A percentile compares a stretch with the other conserved stretches of the same genome.
These are phyloP conservation scores for Phoenoteleia sp. DNA, from an alignment of 2,888 invertebrate species.

Conservation along the genomic window DNA sequence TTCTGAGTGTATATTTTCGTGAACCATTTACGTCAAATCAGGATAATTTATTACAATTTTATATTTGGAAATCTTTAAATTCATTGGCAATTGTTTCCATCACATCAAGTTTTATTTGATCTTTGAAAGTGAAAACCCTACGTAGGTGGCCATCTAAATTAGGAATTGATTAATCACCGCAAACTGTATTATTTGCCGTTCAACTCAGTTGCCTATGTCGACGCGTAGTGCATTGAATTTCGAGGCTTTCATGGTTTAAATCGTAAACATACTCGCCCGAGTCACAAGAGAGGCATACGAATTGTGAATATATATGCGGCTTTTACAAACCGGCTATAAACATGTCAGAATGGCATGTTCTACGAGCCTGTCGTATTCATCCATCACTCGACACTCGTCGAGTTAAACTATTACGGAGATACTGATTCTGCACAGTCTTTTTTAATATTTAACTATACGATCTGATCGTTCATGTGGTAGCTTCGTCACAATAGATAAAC, in stretches of 20 bases:
- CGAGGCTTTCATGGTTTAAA: constrained; percentile 81
- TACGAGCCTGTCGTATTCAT: constrained; percentile 81
- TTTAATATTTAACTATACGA: constrained; percentile 18
- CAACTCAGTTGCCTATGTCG: constrained; percentile 75
- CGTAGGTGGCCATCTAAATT: constrained; percentile 81
- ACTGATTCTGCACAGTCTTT: constrained; percentile 43
- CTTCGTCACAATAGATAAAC: no score
- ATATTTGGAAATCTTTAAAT: not conserved
- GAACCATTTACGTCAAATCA: no score
- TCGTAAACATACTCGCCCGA: constrained; percentile 80
- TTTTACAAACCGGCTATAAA: constrained; percentile 85
- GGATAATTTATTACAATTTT: no score
- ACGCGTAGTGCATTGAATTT: constrained; percentile 78
- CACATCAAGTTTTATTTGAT: constrained; percentile 10
- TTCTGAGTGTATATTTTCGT: no score
- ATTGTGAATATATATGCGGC: constrained; percentile 78
- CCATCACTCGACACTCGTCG: constrained; percentile 80
- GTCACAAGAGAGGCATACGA: constrained; percentile 81
- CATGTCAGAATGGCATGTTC: constrained; percentile 85
- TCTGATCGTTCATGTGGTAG: constrained; percentile 16
- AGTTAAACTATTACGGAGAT: constrained; percentile 55
- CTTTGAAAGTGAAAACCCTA: constrained; percentile 60
- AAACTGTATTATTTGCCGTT: constrained; percentile 85
- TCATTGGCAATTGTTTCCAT: constrained; percentile 8
- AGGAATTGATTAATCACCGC: constrained; percentile 84